Percentiles rank a stretch among this genome's conserved stretches.
Evolutionary conservation across 2,888 invertebrate genomes (phyloP).

Genomic region (Melanostoma mellinum): DNA sequence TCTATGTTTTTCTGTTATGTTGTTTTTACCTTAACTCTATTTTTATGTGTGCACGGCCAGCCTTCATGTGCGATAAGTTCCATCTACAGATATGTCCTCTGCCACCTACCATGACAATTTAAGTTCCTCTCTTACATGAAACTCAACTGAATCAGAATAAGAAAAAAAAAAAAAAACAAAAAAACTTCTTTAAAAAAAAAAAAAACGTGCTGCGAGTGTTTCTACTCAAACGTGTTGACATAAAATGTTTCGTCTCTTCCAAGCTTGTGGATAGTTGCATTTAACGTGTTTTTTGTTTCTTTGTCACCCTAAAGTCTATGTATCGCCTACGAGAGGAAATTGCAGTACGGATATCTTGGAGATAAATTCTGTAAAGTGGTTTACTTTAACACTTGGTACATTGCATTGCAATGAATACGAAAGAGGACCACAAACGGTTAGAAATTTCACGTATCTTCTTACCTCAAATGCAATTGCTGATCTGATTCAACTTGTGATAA

Average conservation of each 20-base stretch:
- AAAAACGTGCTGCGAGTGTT: conserved; percentile 29
- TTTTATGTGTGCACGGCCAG: conserved; percentile 50
- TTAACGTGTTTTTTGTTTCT: conserved; percentile 3
- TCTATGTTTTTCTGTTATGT: conserved; percentile 22
- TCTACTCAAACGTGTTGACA: conserved; percentile 67
- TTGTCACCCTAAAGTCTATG: conserved; percentile 9
- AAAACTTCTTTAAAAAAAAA: conserved; percentile 3
- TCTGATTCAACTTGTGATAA: too few species aligned
- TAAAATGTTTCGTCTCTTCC: conserved; percentile 44
- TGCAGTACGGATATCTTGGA: conserved; percentile 54
- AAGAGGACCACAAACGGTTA: conserved; percentile 17
- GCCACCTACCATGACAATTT: conserved; percentile 69
- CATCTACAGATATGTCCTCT: conserved; percentile 59
- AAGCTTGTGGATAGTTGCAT: conserved; percentile 16
- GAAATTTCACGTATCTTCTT: conserved; percentile 21
- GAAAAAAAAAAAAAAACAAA: background rate
- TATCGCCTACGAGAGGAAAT: conserved; percentile 42
- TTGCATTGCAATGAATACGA: conserved; percentile 49
- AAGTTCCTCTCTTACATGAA: conserved; percentile 53
- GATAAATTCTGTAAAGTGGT: conserved; percentile 54
- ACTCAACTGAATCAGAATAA: background rate
- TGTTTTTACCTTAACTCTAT: conserved; percentile 54
- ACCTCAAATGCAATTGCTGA: too few species aligned
- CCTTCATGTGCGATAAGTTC: conserved; percentile 68
- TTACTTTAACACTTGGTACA: conserved; percentile 50